Evolutionary conservation across 2,888 invertebrate species (phyloP).

Genomic region (Neoscelio sp.): DNA sequence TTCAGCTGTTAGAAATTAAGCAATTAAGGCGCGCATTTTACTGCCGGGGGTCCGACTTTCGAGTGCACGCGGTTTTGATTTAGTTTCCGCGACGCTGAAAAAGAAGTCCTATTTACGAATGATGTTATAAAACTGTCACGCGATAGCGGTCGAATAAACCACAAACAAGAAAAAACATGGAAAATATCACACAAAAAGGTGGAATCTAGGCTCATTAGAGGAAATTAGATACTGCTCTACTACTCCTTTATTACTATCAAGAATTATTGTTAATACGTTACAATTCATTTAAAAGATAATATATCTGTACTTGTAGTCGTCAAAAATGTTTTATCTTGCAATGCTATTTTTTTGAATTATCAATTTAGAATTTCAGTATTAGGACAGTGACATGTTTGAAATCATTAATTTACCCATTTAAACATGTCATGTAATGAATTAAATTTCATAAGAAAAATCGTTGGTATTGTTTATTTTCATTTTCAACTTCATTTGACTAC

Average conservation of each 20-base stretch:
- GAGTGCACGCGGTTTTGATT: conserved; percentile 69
- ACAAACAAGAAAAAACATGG: conserved; percentile 51
- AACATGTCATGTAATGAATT: conserved; percentile 2
- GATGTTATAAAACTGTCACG: conserved; percentile 65
- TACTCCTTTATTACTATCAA: conserved; percentile 39
- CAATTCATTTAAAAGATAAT: conserved; percentile 23
- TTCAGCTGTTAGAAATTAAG: conserved; percentile 79
- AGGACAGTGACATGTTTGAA: no score
- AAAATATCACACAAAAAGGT: conserved; percentile 37
- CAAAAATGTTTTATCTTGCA: neutral
- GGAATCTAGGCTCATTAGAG: conserved; percentile 43
- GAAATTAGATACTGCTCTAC: conserved; percentile 39
- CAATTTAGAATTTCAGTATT: no score
- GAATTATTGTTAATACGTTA: conserved; percentile 43
- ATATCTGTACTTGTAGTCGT: neutral
- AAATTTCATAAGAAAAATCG: no score
- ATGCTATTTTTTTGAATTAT: neutral
- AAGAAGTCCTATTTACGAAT: conserved; percentile 69
- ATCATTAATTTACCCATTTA: neutral
- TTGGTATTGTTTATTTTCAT: neutral
- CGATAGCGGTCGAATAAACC: conserved; percentile 66
- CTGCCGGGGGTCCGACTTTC: conserved; percentile 74
- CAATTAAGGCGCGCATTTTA: conserved; percentile 79
- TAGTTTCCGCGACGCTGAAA: conserved; percentile 65
- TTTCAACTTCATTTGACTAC: neutral